phyloP scores from a whole-genome alignment of 2,113 vertebrate genomes.

The Zootoca vivipara region DNA sequence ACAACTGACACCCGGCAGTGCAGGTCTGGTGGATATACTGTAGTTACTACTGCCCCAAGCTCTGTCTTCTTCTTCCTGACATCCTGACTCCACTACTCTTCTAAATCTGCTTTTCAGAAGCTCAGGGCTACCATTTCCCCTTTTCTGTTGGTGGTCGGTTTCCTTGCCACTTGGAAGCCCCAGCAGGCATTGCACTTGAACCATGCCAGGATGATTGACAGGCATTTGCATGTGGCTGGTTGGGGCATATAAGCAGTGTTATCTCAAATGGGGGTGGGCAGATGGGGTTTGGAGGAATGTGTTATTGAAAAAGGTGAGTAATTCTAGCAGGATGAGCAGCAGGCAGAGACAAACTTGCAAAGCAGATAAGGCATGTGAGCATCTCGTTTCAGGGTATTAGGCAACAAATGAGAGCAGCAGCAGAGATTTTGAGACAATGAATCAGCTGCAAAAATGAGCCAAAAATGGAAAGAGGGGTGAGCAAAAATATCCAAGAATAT shows the following conservation, averaged over 20 bases:
- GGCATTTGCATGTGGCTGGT: slow-evolving; percentile 34
- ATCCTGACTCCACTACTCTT: slow-evolving; percentile 35
- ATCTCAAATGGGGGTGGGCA: background rate
- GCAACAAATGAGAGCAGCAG: background rate
- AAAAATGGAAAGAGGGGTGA: background rate
- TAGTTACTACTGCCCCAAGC: slow-evolving; percentile 25
- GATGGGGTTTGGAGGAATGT: background rate
- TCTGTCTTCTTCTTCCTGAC: slow-evolving; percentile 30
- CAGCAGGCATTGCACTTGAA: slow-evolving; percentile 10
- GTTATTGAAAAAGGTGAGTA: slow-evolving; percentile 21
- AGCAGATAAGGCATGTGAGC: background rate
- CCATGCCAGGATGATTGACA: slow-evolving; percentile 29
- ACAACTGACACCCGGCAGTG: slow-evolving; percentile 37
- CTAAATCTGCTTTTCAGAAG: slow-evolving; percentile 9
- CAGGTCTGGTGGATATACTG: slow-evolving; percentile 28
- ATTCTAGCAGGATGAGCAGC: slow-evolving; percentile 14
- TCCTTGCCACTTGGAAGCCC: slow-evolving; percentile 52
- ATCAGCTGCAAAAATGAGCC: background rate
- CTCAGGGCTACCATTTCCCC: slow-evolving; percentile 44
- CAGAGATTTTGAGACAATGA: background rate
- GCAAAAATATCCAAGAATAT: background rate
- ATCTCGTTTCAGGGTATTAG: background rate
- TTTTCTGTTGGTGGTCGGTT: slow-evolving; percentile 26
- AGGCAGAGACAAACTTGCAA: background rate
- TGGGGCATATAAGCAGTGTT: slow-evolving; percentile 39